Evolutionary conservation across 2,113 vertebrate species (phyloP), one percentile per base, ranked within the genome.

Genomic region (Nannobrachium achirus): DNA sequence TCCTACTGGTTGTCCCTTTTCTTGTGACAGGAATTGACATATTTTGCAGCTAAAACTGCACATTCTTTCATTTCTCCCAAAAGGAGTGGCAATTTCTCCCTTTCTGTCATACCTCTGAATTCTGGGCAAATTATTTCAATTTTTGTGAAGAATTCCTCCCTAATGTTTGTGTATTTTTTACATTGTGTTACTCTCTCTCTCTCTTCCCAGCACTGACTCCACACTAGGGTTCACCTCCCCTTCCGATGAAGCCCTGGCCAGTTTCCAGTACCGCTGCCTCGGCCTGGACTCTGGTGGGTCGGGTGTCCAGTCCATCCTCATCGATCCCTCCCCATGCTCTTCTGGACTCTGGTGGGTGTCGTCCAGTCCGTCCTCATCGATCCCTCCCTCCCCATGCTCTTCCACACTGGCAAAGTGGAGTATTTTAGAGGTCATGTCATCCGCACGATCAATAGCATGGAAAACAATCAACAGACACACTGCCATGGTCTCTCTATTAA

Each of bases 361-460:
- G n/a, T n/a, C 60, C 33, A 64, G 69, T 3, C 41, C n/a, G n/a
- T n/a, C n/a, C n/a, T n/a, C 66, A 92, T 90, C 81, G 84, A 90
- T 89, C 25, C 25, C 25, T 4, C 25, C 25, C 65, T 72, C 80
- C 44, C 50, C 67, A 69, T 64, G 49, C 65, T 71, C 46, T 61
- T 69, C 58, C 58, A 86, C 80, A 86, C 60, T 68, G 73, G 73
- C 78, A 56, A 71, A 76, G 83, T 63, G 75, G 76, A 84, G 69
- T 45, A 53, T 78, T 69, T 67, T 6, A 15, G 44, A 60, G 25
- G 13, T 7, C 48, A 46, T 62, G 40, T 44, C 49, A 18, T 70
- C 79, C 79, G 65, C n/a, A 49, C 16, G 25, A 11, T 19, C 56
- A 59, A 42, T 19, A 20, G 8, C 42, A 49, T 76, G 72, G 55